Evolutionary conservation across 2,113 vertebrate genomes (phyloP).

Genomic region (Neoarius graeffei): DNA sequence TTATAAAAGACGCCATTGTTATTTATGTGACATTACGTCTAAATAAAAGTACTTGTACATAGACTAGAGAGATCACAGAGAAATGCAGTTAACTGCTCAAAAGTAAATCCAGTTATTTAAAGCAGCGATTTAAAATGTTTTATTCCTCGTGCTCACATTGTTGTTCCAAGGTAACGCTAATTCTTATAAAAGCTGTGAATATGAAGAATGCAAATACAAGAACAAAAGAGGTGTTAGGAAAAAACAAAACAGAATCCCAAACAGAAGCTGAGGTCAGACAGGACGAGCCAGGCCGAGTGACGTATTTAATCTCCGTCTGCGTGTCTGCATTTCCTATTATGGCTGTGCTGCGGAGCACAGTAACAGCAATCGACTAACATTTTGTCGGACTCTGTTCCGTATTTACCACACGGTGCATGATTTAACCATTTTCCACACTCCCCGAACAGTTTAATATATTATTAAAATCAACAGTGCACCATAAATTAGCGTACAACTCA

Average conservation of each 20-base stretch:
- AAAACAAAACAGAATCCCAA: background rate
- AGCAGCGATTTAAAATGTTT: background rate
- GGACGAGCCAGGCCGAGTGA: slow-evolving; percentile 5
- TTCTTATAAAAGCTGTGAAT: background rate
- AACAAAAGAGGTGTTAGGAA: background rate
- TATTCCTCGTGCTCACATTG: background rate
- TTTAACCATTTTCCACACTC: background rate
- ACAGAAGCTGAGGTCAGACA: slow-evolving; percentile 25
- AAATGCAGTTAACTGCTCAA: background rate
- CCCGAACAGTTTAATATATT: background rate
- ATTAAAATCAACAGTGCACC: background rate
- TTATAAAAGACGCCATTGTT: background rate
- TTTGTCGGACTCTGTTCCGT: background rate
- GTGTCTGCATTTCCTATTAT: slow-evolving; percentile 23
- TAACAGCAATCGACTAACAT: background rate
- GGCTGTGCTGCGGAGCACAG: slow-evolving; percentile 11
- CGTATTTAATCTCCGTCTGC: background rate
- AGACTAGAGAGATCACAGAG: background rate
- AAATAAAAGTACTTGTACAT: background rate
- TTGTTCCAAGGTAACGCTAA: background rate
- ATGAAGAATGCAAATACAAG: background rate
- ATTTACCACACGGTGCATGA: background rate
- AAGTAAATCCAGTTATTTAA: background rate
- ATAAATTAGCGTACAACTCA: background rate
- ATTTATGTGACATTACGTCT: background rate